Conservation (phyloP, 2,113 vertebrate species). For the Hippopotamus amphibius region DNA sequence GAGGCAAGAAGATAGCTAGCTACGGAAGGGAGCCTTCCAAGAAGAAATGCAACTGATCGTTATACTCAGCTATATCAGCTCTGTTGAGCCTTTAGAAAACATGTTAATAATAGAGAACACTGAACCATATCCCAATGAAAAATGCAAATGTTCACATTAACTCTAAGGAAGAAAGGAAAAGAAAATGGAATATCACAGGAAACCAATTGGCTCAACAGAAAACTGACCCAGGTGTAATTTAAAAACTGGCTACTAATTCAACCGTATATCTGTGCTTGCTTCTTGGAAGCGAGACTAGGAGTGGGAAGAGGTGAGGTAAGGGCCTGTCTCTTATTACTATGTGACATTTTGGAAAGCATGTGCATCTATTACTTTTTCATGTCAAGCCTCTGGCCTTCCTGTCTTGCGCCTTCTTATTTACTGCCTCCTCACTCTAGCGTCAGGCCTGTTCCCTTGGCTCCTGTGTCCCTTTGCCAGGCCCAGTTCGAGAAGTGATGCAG, state of each 20-base stretch:
- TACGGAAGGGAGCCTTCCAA: not conserved
- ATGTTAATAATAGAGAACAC: not conserved
- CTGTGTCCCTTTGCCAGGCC: not conserved
- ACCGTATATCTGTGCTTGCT: not conserved
- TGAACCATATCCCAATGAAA: conserved; percentile 14
- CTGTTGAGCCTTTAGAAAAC: conserved; percentile 14
- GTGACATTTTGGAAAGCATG: not conserved
- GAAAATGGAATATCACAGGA: not conserved
- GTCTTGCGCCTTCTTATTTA: not conserved
- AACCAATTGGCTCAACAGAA: not conserved
- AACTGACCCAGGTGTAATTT: not conserved
- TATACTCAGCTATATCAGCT: not conserved
- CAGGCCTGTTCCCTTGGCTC: not conserved
- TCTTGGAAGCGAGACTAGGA: not conserved
- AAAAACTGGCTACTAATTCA: not conserved
- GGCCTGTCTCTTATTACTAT: not conserved
- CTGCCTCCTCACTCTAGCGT: not conserved
- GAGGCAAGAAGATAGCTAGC: not conserved
- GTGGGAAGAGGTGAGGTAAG: not conserved
- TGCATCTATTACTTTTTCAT: not conserved
- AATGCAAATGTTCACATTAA: not conserved
- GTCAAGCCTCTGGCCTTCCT: not conserved
- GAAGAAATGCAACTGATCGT: not conserved
- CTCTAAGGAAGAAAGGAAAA: not conserved
- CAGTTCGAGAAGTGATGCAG: not conserved